These are phyloP conservation scores for Euzophera pinguis DNA, from an alignment of 2,888 invertebrate species.

Conservation along the genomic window DNA sequence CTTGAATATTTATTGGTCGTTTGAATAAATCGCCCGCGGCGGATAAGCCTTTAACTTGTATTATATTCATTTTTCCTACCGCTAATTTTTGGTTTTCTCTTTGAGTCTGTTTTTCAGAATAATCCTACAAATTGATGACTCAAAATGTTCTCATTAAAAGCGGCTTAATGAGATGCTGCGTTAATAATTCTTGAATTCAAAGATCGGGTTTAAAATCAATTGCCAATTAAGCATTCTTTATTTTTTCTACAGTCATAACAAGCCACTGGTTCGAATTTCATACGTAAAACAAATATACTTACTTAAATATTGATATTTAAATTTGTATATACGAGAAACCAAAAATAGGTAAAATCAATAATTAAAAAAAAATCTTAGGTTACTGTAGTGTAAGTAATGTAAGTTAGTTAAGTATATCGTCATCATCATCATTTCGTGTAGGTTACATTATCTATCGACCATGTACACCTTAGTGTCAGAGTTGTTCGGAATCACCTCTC, in stretches of 20 bases:
- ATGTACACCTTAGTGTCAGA: too few species aligned
- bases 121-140: constrained; percentile 21
- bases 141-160: constrained; percentile 19
- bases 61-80: constrained; percentile 58
- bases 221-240: constrained; percentile 17
- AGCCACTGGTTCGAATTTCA: not conserved
- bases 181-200: constrained; percentile 22
- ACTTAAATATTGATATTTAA: too few species aligned
- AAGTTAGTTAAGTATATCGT: too few species aligned
- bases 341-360: too few species aligned
- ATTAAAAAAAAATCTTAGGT: too few species aligned
- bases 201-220: constrained; percentile 21
- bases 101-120: constrained; percentile 27
- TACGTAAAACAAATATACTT: too few species aligned
- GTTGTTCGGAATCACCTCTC: too few species aligned
- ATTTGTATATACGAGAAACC: too few species aligned
- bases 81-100: constrained; percentile 42
- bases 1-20: constrained; percentile 78
- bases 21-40: constrained; percentile 72
- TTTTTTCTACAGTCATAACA: not conserved
- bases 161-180: constrained; percentile 22
- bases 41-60: constrained; percentile 67
- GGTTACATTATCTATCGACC: too few species aligned
- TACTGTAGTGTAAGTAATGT: too few species aligned
- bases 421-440: too few species aligned